These are phyloP conservation scores for Cheilosia soror DNA, from an alignment of 2,888 invertebrate genomes.

Conservation along the genomic window DNA sequence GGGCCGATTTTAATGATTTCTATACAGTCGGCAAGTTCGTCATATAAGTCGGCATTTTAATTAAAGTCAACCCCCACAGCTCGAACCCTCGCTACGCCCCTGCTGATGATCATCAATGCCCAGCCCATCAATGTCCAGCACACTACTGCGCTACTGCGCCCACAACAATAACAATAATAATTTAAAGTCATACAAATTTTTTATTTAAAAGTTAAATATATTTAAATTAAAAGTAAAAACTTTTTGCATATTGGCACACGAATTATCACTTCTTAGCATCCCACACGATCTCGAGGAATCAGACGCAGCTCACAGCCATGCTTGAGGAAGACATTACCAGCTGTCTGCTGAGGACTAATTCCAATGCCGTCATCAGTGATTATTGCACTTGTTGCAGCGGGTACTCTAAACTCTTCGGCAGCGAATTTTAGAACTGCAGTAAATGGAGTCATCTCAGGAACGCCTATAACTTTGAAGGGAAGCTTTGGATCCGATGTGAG, in stretches of 20 bases:
- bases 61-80: too few relatives aligned
- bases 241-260: too few relatives aligned
- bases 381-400: conserved; percentile 99
- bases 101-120: too few relatives aligned
- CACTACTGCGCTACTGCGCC: too few relatives aligned
- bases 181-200: too few relatives aligned
- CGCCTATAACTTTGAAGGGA: conserved; percentile 98
- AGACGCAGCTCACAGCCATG: conserved; percentile 98
- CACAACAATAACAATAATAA: too few relatives aligned
- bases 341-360: conserved; percentile 99
- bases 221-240: conserved; percentile 1
- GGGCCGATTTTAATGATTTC: too few relatives aligned
- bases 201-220: background rate
- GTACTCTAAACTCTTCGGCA: conserved; percentile 99
- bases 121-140: too few relatives aligned
- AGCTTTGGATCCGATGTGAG: conserved; percentile 99
- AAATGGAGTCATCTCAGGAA: conserved; percentile 98
- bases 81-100: too few relatives aligned
- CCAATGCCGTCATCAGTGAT: conserved; percentile 99
- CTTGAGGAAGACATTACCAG: conserved; percentile 98
- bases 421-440: conserved; percentile 99
- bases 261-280: conserved; percentile 81
- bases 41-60: too few relatives aligned
- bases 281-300: conserved; percentile 99
- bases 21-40: too few relatives aligned